A percentile compares a stretch with the other conserved stretches of the same genome.
Evolutionary conservation across 2,113 vertebrate species (phyloP).

Genomic region (Oryzias celebensis): DNA sequence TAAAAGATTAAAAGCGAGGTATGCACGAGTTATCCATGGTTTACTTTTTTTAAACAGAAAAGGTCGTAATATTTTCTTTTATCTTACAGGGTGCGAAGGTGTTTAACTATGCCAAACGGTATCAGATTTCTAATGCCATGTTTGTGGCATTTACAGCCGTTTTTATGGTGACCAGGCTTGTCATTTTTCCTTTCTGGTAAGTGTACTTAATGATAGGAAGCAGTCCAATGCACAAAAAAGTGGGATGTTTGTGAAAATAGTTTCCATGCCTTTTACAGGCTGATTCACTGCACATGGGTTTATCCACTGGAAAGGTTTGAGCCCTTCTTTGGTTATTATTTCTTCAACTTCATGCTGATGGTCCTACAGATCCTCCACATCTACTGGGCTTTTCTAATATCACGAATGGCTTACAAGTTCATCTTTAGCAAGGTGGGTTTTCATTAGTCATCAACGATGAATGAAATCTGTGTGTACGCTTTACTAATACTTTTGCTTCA

Average conservation of each 20-base stretch:
- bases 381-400: constrained; percentile 88
- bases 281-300: constrained; percentile 86
- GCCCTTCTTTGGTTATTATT: constrained; percentile 88
- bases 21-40: too few species aligned
- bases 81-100: constrained; percentile 85
- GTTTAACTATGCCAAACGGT: constrained; percentile 87
- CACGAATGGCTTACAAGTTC: constrained; percentile 83
- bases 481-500: neutral
- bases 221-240: neutral
- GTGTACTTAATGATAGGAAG: constrained; percentile 37
- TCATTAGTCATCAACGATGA: constrained; percentile 36
- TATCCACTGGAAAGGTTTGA: constrained; percentile 76
- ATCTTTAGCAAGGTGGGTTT: constrained; percentile 80
- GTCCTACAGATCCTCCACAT: constrained; percentile 84
- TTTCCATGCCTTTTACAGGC: constrained; percentile 69
- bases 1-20: too few species aligned
- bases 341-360: constrained; percentile 86
- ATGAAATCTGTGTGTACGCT: neutral
- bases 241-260: neutral
- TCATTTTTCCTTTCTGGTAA: constrained; percentile 92
- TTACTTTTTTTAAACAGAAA: neutral
- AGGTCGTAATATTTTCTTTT: neutral
- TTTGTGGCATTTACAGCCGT: constrained; percentile 82
- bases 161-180: constrained; percentile 85
- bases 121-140: constrained; percentile 76